Evolutionary conservation across 2,888 invertebrate genomes (phyloP).

Genomic region (Acanthacorydalis orientalis): DNA sequence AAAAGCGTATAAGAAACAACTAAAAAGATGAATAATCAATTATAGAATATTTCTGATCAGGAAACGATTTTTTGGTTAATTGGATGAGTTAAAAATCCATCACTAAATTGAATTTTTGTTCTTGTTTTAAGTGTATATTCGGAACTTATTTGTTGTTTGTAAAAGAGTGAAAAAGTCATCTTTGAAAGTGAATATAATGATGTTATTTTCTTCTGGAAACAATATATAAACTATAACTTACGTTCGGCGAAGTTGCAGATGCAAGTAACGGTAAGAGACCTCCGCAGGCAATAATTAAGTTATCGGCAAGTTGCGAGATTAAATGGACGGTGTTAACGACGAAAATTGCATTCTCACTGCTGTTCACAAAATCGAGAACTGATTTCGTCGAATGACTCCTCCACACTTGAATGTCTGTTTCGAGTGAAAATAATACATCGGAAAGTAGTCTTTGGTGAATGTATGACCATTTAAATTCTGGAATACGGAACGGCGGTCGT

Average conservation of each 20-base stretch:
- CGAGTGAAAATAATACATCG: constrained; percentile 90
- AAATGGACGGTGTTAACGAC: constrained; percentile 98
- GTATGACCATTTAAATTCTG: constrained; percentile 99
- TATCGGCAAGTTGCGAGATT: constrained; percentile 96
- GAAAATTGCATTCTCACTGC: constrained; percentile 96
- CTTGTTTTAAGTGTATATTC: too few species aligned
- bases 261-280: constrained; percentile 91
- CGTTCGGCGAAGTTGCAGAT: constrained; percentile 96
- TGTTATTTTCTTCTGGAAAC: too few species aligned
- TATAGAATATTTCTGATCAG: too few species aligned
- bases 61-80: too few species aligned
- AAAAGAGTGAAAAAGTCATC: too few species aligned
- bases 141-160: too few species aligned
- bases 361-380: constrained; percentile 94
- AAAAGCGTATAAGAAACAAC: too few species aligned
- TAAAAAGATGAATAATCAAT: too few species aligned
- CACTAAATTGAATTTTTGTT: too few species aligned
- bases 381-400: constrained; percentile 90
- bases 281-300: constrained; percentile 96
- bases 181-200: too few species aligned
- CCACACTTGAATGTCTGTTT: constrained; percentile 90
- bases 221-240: constrained; percentile 32
- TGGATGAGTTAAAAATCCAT: too few species aligned
- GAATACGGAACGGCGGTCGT: constrained; percentile 92
- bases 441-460: constrained; percentile 92